Conservation (phyloP, 2,888 invertebrate genomes). For the Yponomeuta sedellus region DNA sequence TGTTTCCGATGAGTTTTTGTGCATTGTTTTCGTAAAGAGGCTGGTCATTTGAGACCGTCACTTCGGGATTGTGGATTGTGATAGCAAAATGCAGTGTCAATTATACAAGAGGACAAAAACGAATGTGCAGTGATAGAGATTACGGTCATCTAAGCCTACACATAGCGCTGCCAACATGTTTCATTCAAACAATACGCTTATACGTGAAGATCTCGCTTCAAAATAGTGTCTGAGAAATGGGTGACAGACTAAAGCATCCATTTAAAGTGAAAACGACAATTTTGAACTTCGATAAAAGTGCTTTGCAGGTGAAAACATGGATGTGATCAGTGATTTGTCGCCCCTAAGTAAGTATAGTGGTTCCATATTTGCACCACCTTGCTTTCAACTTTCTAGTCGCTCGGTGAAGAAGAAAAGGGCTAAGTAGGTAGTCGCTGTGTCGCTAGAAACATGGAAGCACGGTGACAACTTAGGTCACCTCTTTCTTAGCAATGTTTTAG, state of each 20-base stretch:
- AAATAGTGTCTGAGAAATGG: conserved; percentile 62
- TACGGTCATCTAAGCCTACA: not conserved
- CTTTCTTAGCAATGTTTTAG: not conserved
- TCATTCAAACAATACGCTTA: not conserved
- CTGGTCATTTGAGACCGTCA: not conserved
- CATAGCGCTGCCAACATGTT: not conserved
- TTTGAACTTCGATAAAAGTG: conserved; percentile 28
- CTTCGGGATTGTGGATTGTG: not conserved
- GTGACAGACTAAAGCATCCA: conserved; percentile 65
- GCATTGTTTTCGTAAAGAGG: not conserved
- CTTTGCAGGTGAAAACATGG: conserved; percentile 49
- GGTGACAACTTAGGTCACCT: not conserved
- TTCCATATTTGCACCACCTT: not conserved
- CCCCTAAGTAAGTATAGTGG: conserved; percentile 55
- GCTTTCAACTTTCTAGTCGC: conserved; percentile 7
- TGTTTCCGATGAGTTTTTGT: not conserved
- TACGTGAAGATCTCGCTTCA: not conserved
- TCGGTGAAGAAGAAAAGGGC: conserved; percentile 5
- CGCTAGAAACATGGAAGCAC: not conserved
- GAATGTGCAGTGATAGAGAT: not conserved
- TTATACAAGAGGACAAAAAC: conserved; percentile 4
- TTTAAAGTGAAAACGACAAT: conserved; percentile 64
- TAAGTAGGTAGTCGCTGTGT: not conserved
- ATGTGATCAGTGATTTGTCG: conserved; percentile 59
- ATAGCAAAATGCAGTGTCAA: conserved; percentile 7